Evolutionary conservation across 2,113 vertebrate genomes (phyloP).

Genomic region (Platichthys stellatus): DNA sequence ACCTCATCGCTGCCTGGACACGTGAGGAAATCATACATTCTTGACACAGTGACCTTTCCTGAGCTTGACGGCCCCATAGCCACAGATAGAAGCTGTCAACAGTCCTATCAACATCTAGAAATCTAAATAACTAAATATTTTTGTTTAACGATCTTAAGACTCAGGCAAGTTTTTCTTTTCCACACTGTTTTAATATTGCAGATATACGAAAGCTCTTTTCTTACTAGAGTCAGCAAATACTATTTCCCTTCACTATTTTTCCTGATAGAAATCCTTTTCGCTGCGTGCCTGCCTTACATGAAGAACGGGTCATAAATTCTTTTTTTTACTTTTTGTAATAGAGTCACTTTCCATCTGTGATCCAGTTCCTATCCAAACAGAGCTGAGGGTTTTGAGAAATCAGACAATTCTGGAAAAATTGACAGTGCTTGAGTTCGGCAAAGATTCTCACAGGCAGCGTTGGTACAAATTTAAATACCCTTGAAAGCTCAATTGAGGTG

Average conservation of each 20-base stretch:
- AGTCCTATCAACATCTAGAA: slow-evolving; percentile 4
- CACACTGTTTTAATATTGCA: background rate
- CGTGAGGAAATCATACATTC: slow-evolving; percentile 54
- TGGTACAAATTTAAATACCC: slow-evolving; percentile 33
- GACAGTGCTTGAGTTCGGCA: slow-evolving; percentile 30
- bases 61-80: slow-evolving; percentile 19
- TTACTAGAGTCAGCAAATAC: slow-evolving; percentile 2
- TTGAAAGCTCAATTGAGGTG: slow-evolving; percentile 30
- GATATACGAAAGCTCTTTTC: slow-evolving; percentile 13
- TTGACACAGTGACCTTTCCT: slow-evolving; percentile 46
- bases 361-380: slow-evolving; percentile 67
- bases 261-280: slow-evolving; percentile 36
- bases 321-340: slow-evolving; percentile 11
- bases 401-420: slow-evolving; percentile 57
- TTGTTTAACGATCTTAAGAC: no score
- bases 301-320: slow-evolving; percentile 49
- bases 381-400: slow-evolving; percentile 50
- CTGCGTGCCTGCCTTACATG: slow-evolving; percentile 44
- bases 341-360: slow-evolving; percentile 61
- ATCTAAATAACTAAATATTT: background rate
- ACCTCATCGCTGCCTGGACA: slow-evolving; percentile 2
- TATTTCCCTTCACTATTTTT: slow-evolving; percentile 13
- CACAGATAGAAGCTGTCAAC: slow-evolving; percentile 46
- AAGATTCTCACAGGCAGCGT: slow-evolving; percentile 32
- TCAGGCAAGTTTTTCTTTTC: background rate